Base-by-base conservation (phyloP, 2,797 vertebrate genomes). In the Rhabdomys pumilio region DNA sequence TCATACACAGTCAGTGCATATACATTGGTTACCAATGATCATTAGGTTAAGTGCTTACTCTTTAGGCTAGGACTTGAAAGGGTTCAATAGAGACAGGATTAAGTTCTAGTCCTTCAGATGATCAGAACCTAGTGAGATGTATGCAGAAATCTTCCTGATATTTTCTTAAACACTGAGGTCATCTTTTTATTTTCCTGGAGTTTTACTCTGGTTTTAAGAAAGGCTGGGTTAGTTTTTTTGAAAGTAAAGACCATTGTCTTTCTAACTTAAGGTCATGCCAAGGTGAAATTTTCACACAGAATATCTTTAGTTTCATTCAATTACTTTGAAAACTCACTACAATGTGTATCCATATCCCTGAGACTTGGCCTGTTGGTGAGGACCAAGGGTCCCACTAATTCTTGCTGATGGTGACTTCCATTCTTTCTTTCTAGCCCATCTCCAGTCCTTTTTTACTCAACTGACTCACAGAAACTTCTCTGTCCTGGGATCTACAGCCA, bases 201-300 rank as follows among this genome's bases (percentile, higher is more conserved):
- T 69, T 95, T 92, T 94, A 47, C 59, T 75, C 41, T 61, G 7
- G 81, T 82, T 86, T 90, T 26, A 34, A 34, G 11, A 19, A 29
- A 92, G 50, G 0, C 2, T 89, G 10, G 22, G 59, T 93, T 79
- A 80, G 79, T 72, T 91, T 91, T 91, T 90, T 75, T n/a, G 65
- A 95, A 83, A 84, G 72, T 59, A 91, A 26, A 38, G 34, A 31
- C 31, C 1, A 44, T 65, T 80, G 19, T 55, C 1, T 84, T 89
- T 91, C 72, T 85, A 73, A 65, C 47, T 31, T 93, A 91, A 69
- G 29, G 41, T 85, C 22, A 67, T 75, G 14, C 19, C 26, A 95
- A 94, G 34, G 63, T 94, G 29, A 95, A 95, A 65, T 84, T 88
- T 34, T 88, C 53, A 72, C n/a, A 77, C 41, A 90, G 10, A 53